Conservation (phyloP, 2,797 vertebrate species). For the Harpagifer antarcticus region DNA sequence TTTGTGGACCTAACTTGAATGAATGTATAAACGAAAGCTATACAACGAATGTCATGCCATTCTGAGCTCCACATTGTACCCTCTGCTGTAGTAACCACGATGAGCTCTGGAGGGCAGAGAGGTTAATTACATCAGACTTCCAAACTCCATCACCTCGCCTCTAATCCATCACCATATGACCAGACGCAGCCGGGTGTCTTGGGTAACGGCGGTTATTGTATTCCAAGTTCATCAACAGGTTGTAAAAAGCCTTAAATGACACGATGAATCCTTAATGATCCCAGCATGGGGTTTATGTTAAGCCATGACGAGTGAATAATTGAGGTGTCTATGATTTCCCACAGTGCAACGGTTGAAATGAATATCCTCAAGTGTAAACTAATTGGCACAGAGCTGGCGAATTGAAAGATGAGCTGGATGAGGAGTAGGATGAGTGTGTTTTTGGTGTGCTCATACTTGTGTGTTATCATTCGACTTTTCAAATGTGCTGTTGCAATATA, state of each 20-base stretch:
- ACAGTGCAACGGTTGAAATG: constrained; percentile 52
- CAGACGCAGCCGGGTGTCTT: constrained; percentile 24
- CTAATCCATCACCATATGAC: constrained; percentile 45
- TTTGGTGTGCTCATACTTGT: not conserved
- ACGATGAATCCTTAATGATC: constrained; percentile 62
- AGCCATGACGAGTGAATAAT: constrained; percentile 60
- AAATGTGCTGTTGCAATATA: constrained; percentile 6
- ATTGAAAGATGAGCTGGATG: constrained; percentile 44
- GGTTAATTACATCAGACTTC: constrained; percentile 4
- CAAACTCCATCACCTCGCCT: constrained; percentile 10
- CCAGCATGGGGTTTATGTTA: constrained; percentile 50
- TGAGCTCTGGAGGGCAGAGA: constrained; percentile 12
- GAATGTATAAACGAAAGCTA: constrained; percentile 2
- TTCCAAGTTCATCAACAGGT: constrained; percentile 57
- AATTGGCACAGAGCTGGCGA: constrained; percentile 57
- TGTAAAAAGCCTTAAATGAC: constrained; percentile 46
- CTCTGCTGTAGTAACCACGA: not conserved
- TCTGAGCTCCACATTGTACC: constrained; percentile 23
- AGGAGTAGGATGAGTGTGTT: constrained; percentile 8
- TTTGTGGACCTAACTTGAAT: constrained; percentile 3
- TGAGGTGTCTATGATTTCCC: constrained; percentile 58
- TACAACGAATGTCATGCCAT: not conserved
- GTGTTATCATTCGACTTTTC: not conserved
- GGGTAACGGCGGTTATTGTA: constrained; percentile 31
- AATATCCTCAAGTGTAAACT: constrained; percentile 68